Percentiles rank a stretch among this genome's conserved stretches.
These are phyloP conservation scores for Oryzias celebensis DNA, from an alignment of 2,113 vertebrate species.

Conservation along the genomic window DNA sequence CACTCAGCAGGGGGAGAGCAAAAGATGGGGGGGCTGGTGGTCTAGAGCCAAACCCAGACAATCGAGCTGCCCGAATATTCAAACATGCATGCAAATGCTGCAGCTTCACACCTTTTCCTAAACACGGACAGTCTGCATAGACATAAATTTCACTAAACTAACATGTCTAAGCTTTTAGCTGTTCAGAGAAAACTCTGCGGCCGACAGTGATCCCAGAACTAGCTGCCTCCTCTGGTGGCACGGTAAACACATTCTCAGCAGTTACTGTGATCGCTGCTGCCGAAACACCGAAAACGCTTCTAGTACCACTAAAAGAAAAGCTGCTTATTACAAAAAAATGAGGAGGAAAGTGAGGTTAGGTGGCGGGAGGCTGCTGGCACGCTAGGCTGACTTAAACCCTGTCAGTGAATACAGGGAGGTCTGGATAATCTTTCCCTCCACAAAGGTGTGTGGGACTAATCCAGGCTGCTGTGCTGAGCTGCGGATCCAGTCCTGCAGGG, in stretches of 20 bases:
- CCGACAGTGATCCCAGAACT: too few species aligned
- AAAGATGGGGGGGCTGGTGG: conserved; percentile 8
- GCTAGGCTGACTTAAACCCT: conserved; percentile 77
- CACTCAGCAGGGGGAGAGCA: conserved; percentile 37
- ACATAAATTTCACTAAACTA: neutral
- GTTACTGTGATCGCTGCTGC: conserved; percentile 21
- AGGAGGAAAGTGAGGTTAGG: conserved; percentile 66
- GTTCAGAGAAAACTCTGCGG: neutral
- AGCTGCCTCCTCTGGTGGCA: too few species aligned
- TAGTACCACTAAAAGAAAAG: conserved; percentile 60
- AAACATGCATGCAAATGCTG: conserved; percentile 31
- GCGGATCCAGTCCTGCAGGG: conserved; percentile 73
- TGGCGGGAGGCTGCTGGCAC: conserved; percentile 69
- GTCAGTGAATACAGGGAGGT: conserved; percentile 78
- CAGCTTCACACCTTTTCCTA: conserved; percentile 31
- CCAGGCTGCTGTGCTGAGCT: conserved; percentile 69
- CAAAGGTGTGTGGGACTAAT: conserved; percentile 79
- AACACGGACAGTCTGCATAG: neutral
- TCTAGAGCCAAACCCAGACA: conserved; percentile 35
- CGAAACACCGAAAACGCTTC: conserved; percentile 33
- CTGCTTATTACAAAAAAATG: conserved; percentile 74
- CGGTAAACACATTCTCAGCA: neutral
- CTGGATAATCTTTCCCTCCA: conserved; percentile 79
- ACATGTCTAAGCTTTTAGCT: conserved; percentile 6
- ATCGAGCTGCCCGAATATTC: conserved; percentile 62